phyloP scores from a whole-genome alignment of 2,797 vertebrate genomes.

The Pagetopsis macropterus region DNA sequence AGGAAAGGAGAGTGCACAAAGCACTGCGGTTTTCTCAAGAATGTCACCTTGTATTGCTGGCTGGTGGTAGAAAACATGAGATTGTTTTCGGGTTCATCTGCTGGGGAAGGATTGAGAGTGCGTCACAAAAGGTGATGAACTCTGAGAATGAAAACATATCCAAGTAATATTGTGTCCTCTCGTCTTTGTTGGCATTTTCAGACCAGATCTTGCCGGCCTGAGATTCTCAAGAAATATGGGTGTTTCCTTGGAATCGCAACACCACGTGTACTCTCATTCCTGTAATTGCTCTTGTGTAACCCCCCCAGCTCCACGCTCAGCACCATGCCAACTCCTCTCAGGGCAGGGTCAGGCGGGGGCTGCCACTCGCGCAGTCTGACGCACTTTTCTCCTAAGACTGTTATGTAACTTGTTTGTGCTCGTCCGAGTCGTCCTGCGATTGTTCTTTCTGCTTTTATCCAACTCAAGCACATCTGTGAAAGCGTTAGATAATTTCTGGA shows the following conservation, averaged over 20 bases:
- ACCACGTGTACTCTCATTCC: constrained; percentile 31
- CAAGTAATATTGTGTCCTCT: neutral
- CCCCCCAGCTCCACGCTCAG: constrained; percentile 16
- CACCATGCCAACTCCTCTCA: constrained; percentile 53
- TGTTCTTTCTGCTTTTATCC: constrained; percentile 14
- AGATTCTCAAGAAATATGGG: constrained; percentile 18
- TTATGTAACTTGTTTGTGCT: constrained; percentile 72
- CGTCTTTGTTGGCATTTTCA: constrained; percentile 1
- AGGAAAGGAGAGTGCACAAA: constrained; percentile 36
- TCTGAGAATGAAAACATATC: neutral
- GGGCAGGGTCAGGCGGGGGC: constrained; percentile 41
- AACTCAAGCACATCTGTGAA: constrained; percentile 15
- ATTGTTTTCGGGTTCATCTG: too few relatives aligned
- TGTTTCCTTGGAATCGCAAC: constrained; percentile 38
- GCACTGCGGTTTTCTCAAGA: constrained; percentile 63
- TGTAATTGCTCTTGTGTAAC: constrained; percentile 64
- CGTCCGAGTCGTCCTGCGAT: neutral
- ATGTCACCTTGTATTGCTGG: constrained; percentile 73
- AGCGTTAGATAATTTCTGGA: constrained; percentile 13
- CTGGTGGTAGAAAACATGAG: constrained; percentile 9
- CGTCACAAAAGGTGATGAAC: neutral
- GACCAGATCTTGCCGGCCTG: neutral
- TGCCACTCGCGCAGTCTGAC: constrained; percentile 34
- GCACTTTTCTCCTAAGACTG: constrained; percentile 42
- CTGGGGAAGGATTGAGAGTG: neutral